Base-by-base conservation (phyloP, 2,888 invertebrate species). In the Leptinotarsa tumamoca region DNA sequence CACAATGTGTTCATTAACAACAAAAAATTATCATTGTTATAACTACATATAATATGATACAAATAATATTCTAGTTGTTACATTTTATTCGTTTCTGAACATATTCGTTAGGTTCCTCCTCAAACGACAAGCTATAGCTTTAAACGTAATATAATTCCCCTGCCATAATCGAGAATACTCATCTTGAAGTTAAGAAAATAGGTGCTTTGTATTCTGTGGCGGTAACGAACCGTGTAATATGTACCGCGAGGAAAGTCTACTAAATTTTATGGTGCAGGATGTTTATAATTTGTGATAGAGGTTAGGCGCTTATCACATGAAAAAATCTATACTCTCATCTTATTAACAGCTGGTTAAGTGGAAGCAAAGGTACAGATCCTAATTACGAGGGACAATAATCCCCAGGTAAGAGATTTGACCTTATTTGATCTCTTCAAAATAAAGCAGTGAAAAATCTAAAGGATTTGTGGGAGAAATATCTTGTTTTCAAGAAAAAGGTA, bases 201-300 rank as follows among this genome's bases (percentile, higher is more conserved):
- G 73, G 73, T 68, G 61, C 56, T 73, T 73, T 73, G 52, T 68
- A 73, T 73, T 68, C 73, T 58, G 67, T 49, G 68, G 49, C 61
- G 27, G 73, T 23, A 61, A 61, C 61, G 67, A 58, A 68, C 68
- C 68, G 23, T 68, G 52, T 63, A 63, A 56, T 67, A 56, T 67
- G 72, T 56, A 66, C 56, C 27, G 58, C 67, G 21, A 58, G 67
- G 67, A 72, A 70, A 66, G 33, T 33, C 23, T 49, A 72, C 67
- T 56, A 49, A 33, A 67, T 67, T 72, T 56, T 66, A 72, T 67
- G 67, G 58, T 67, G 58, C 63, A 72, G 23, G 67, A 52, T 56
- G 33, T 63, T 67, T 72, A 50, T 72, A 67, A 67, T 58, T 72
- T 67, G 56, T 72, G 63, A 63, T 33, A 49, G 63, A 49, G 61